Evolutionary conservation across 2,888 invertebrate genomes (phyloP).

Genomic region (Lepidochrysops patricia): DNA sequence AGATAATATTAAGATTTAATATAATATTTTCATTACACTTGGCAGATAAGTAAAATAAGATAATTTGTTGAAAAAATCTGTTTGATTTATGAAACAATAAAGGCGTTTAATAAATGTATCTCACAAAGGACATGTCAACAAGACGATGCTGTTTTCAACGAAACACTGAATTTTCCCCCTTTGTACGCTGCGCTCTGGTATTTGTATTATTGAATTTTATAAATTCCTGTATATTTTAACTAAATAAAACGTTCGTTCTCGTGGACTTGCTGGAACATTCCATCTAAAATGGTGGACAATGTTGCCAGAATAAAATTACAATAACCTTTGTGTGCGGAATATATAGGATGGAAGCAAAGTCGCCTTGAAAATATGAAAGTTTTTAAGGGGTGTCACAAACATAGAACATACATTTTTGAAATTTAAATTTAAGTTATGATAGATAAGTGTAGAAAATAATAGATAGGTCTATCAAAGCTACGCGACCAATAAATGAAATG

Average conservation of each 20-base stretch:
- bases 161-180: neutral
- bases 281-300: neutral
- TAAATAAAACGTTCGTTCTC: neutral
- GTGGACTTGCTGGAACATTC: neutral
- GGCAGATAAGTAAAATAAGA: no score
- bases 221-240: conserved; percentile 8
- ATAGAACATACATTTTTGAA: no score
- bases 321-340: neutral
- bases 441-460: no score
- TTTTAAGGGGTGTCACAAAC: neutral
- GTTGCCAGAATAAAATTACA: conserved; percentile 1
- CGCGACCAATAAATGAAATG: no score
- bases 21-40: no score
- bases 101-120: neutral
- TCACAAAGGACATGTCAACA: neutral
- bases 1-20: no score
- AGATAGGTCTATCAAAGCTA: no score
- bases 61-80: neutral
- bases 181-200: neutral
- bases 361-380: neutral
- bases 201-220: conserved; percentile 9
- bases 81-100: neutral
- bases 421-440: no score
- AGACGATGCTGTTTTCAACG: neutral
- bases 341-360: neutral